Conservation (phyloP, 2,113 vertebrate genomes). For the Herpailurus yagouaroundi region DNA sequence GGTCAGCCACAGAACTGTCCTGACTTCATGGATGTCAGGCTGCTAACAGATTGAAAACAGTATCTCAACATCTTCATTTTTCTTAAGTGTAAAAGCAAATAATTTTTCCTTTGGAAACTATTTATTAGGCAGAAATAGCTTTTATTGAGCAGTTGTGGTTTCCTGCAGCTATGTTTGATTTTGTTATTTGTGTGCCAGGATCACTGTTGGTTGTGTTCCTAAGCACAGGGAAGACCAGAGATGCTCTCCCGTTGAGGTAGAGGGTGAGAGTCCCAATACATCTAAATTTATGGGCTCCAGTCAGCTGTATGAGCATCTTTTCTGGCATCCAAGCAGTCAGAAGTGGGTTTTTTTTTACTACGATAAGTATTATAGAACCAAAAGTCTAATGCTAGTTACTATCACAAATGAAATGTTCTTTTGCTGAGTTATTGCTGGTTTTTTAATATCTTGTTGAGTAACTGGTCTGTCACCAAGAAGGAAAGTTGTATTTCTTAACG, state of each 20-base stretch:
- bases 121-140: conserved; percentile 80
- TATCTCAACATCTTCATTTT: background rate
- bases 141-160: background rate
- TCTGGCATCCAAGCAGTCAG: background rate
- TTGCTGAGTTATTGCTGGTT: conserved; percentile 40
- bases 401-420: background rate
- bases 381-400: conserved; percentile 43
- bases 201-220: background rate
- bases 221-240: background rate
- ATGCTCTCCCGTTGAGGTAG: background rate
- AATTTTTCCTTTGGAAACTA: conserved; percentile 59
- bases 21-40: background rate
- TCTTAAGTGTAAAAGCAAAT: conserved; percentile 25
- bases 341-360: background rate
- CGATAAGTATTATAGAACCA: background rate
- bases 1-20: conserved; percentile 71
- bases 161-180: background rate
- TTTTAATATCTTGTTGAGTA: conserved; percentile 34
- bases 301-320: fast-evolving
- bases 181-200: conserved; percentile 6
- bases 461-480: conserved; percentile 27
- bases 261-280: background rate
- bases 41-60: background rate
- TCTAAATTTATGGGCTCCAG: background rate
- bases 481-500: conserved; percentile 6